Evolutionary conservation across 2,797 vertebrate species (phyloP).

Genomic region (Australoheros facetus): DNA sequence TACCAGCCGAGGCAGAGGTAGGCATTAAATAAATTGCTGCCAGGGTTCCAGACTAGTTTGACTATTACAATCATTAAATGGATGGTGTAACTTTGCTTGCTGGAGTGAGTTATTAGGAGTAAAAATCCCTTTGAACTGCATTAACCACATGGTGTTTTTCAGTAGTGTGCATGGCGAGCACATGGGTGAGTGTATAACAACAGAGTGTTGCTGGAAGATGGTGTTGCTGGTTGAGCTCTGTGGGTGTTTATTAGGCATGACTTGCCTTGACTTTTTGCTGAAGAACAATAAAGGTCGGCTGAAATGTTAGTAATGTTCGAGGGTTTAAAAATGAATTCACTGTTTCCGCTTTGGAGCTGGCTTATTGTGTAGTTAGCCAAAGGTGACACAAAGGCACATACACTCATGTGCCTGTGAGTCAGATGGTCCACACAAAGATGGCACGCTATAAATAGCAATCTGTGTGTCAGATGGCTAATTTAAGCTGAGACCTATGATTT

Average conservation of each 20-base stretch:
- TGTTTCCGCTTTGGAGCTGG: constrained; percentile 13
- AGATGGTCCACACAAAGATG: background rate
- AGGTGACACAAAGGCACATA: constrained; percentile 3
- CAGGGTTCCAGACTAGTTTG: constrained; percentile 57
- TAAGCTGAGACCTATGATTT: background rate
- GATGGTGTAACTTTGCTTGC: constrained; percentile 54
- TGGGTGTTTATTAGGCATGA: constrained; percentile 27
- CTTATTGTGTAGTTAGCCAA: background rate
- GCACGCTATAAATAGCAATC: constrained; percentile 21
- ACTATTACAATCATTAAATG: constrained; percentile 58
- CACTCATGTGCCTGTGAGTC: constrained; percentile 26
- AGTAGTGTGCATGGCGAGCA: constrained; percentile 49
- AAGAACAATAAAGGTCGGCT: constrained; percentile 25
- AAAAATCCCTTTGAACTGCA: constrained; percentile 55
- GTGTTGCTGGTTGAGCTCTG: constrained; percentile 15
- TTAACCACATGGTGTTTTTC: constrained; percentile 34
- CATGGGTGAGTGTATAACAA: constrained; percentile 42
- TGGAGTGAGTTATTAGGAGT: constrained; percentile 43
- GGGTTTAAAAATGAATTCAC: background rate
- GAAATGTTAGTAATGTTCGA: background rate
- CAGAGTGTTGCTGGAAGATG: constrained; percentile 29
- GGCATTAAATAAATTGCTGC: constrained; percentile 62
- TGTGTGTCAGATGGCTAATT: constrained; percentile 19
- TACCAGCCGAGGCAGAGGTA: constrained; percentile 39
- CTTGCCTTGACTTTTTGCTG: background rate